These are phyloP conservation scores for Drosophila nr. medialis DNA, from an alignment of 2,888 invertebrate genomes.

Conservation along the genomic window DNA sequence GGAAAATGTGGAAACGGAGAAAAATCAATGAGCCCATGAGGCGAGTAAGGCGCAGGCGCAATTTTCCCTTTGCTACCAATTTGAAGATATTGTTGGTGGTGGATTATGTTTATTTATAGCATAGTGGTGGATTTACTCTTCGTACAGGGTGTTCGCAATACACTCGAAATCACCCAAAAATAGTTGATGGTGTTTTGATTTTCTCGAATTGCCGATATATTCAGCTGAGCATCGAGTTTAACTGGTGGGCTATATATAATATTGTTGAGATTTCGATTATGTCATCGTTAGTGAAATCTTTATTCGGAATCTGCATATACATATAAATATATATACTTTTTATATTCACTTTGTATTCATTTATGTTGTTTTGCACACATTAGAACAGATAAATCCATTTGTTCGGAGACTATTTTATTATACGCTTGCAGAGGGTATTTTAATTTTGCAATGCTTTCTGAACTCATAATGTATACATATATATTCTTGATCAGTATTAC, in stretches of 20 bases:
- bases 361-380: not conserved
- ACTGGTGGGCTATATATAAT: slow-evolving; percentile 3
- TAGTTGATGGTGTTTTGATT: not conserved
- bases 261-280: slow-evolving; percentile 1
- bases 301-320: not conserved
- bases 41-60: slow-evolving; percentile 36
- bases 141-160: not conserved
- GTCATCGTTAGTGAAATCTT: not conserved
- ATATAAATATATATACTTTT: not conserved
- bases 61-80: slow-evolving; percentile 10
- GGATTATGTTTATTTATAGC: slow-evolving; percentile 18
- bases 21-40: slow-evolving; percentile 41
- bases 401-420: not conserved
- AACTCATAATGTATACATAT: not conserved
- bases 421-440: not conserved
- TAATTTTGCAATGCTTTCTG: not conserved
- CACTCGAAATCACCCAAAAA: not conserved
- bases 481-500: not conserved
- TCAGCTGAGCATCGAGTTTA: not conserved
- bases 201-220: not conserved
- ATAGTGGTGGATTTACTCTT: not conserved
- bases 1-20: slow-evolving; percentile 29
- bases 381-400: not conserved
- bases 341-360: not conserved
- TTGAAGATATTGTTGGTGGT: slow-evolving; percentile 26